Conservation (phyloP, 1,140 invertebrate species). For the Zaprionus capensis region DNA sequence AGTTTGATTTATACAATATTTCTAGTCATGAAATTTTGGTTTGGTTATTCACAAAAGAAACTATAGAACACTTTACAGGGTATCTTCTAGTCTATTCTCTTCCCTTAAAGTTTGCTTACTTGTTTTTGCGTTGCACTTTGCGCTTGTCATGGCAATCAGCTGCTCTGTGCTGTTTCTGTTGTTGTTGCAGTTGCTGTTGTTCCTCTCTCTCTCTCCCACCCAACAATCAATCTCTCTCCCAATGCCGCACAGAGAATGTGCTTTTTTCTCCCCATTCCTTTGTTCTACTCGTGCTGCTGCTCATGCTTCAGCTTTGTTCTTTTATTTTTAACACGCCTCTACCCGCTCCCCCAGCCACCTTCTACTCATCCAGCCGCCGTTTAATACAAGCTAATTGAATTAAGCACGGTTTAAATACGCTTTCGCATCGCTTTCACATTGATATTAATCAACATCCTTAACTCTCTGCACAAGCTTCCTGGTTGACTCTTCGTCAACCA, state of each 20-base stretch:
- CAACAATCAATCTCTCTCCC: constrained; percentile 29
- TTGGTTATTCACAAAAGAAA: too few relatives aligned
- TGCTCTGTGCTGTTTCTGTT: constrained; percentile 3
- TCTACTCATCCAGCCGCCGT: background rate
- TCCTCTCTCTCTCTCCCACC: constrained; percentile 3
- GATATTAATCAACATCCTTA: constrained; percentile 31
- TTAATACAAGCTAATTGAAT: constrained; percentile 65
- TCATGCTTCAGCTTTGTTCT: constrained; percentile 64
- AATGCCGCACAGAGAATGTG: background rate
- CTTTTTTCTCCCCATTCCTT: constrained; percentile 28
- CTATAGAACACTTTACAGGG: background rate
- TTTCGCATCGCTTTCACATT: constrained; percentile 17
- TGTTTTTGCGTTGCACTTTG: constrained; percentile 26
- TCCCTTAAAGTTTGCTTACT: background rate
- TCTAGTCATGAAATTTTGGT: too few relatives aligned
- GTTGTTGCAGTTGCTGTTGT: constrained; percentile 13
- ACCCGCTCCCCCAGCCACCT: background rate
- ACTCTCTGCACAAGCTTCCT: constrained; percentile 23
- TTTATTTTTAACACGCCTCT: constrained; percentile 61
- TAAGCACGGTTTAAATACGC: constrained; percentile 50
- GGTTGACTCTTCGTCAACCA: constrained; percentile 12
- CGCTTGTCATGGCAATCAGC: constrained; percentile 46
- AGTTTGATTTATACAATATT: background rate
- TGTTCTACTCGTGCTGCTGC: constrained; percentile 56
- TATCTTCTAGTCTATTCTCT: background rate